Evolutionary conservation across 2,113 vertebrate genomes (phyloP), one percentile per base, ranked within the genome.

Genomic region (Pangasianodon hypophthalmus): DNA sequence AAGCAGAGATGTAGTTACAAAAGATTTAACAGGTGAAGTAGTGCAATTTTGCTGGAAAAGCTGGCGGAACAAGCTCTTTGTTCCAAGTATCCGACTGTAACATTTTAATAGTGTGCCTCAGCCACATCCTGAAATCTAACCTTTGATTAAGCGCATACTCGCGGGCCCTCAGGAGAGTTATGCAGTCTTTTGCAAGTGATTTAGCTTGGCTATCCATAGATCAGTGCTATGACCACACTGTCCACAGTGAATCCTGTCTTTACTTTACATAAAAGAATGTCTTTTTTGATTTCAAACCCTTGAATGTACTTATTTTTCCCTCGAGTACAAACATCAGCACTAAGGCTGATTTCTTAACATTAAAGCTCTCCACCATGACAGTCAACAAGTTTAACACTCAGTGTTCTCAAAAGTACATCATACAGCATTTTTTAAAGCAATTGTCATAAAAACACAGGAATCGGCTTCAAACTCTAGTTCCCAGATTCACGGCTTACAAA

Each of bases 61-160:
- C 52, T 54, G 10, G n/a, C 64, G n/a, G 56, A 88, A 80, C 50
- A 21, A 24, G 21, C 75, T 88, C 54, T 56, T 83, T 87, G 56
- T 91, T 81, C 86, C 84, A 64, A 52, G 84, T 64, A 73, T 75
- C 79, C 60, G 32, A 87, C 64, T 92, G 87, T 77, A 90, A 82
- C 87, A 87, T 87, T 91, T 92, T 91, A 91, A 91, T 88, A 87
- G 86, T 46, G 48, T 13, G 58, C 56, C 46, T 56, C 19, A 18
- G 62, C 64, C 18, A 79, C 44, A 50, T 69, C 50, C 87, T 75
- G 67, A 54, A 48, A 77, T 50, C 46, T 86, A 87, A 69, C 50
- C 64, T 73, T 85, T 88, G 88, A 90, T 91, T 86, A 86, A 88
- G 48, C 84, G 26, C 24, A 60, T 81, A 75, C 88, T 87, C 82